Evolutionary conservation across 2,888 invertebrate genomes (phyloP).

Genomic region (Pogonocherus hispidulus): DNA sequence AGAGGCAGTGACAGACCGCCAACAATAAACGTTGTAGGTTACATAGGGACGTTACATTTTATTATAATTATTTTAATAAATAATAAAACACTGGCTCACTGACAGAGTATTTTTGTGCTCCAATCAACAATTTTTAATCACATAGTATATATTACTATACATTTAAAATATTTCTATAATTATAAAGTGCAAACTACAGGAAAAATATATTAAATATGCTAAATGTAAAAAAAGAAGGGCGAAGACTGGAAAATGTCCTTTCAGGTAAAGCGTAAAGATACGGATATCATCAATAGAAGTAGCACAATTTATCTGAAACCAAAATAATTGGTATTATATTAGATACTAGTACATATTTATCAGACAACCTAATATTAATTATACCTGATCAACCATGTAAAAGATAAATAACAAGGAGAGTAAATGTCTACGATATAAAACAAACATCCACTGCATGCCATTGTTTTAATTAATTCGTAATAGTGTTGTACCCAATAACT

Average conservation of each 20-base stretch:
- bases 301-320: slow-evolving; percentile 60
- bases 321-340: too few relatives aligned
- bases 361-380: too few relatives aligned
- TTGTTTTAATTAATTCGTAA: too few relatives aligned
- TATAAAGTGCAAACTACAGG: slow-evolving; percentile 63
- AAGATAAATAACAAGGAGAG: too few relatives aligned
- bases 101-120: slow-evolving; percentile 56
- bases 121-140: slow-evolving; percentile 58
- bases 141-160: slow-evolving; percentile 60
- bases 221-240: slow-evolving; percentile 58
- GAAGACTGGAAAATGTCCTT: slow-evolving; percentile 55
- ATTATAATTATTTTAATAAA: slow-evolving; percentile 48
- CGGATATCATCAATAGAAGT: slow-evolving; percentile 54
- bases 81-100: slow-evolving; percentile 56
- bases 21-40: slow-evolving; percentile 38
- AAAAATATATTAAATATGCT: slow-evolving; percentile 61
- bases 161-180: slow-evolving; percentile 59
- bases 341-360: too few relatives aligned
- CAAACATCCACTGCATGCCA: too few relatives aligned
- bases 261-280: slow-evolving; percentile 63
- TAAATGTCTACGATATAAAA: too few relatives aligned
- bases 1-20: slow-evolving; percentile 46
- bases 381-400: too few relatives aligned
- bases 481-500: too few relatives aligned
- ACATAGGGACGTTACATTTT: slow-evolving; percentile 42